phyloP scores from a whole-genome alignment of 2,888 invertebrate genomes.

The Macaria notata region DNA sequence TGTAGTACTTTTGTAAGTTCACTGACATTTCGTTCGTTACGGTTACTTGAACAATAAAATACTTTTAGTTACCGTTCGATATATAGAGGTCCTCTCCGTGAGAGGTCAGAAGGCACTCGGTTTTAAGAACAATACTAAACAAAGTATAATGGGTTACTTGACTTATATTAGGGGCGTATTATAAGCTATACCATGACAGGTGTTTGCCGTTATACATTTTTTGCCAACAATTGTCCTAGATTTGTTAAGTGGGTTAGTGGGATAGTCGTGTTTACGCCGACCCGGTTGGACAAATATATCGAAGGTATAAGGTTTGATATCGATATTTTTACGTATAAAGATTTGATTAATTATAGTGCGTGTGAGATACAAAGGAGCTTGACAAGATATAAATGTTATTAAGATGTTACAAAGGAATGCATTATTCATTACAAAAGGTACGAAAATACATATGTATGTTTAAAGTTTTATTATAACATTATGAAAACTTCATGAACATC shows the following conservation, averaged over 20 bases:
- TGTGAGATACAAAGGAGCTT: no score
- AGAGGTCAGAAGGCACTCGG: conserved; percentile 2
- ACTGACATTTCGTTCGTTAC: conserved; percentile 9
- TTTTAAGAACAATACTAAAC: conserved; percentile 1
- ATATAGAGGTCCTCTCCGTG: conserved; percentile 20
- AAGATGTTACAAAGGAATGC: no score
- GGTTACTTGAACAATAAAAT: conserved; percentile 6
- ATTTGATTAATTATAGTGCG: no score
- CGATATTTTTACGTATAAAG: no score
- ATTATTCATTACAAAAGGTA: no score
- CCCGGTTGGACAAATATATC: no score
- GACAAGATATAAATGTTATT: no score
- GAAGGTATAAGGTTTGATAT: no score
- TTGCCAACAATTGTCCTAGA: not conserved
- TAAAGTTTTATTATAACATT: no score
- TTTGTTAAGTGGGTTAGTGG: conserved; percentile 2
- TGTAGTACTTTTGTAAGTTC: conserved; percentile 13
- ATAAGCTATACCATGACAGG: no score
- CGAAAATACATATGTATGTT: no score
- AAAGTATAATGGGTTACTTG: not conserved
- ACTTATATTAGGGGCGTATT: conserved; percentile 2
- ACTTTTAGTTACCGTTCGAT: conserved; percentile 16
- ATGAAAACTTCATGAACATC: no score
- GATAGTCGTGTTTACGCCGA: not conserved
- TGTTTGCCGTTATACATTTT: conserved; percentile 3